phyloP scores from a whole-genome alignment of 2,888 invertebrate species.

The Coleophora flavipennella region DNA sequence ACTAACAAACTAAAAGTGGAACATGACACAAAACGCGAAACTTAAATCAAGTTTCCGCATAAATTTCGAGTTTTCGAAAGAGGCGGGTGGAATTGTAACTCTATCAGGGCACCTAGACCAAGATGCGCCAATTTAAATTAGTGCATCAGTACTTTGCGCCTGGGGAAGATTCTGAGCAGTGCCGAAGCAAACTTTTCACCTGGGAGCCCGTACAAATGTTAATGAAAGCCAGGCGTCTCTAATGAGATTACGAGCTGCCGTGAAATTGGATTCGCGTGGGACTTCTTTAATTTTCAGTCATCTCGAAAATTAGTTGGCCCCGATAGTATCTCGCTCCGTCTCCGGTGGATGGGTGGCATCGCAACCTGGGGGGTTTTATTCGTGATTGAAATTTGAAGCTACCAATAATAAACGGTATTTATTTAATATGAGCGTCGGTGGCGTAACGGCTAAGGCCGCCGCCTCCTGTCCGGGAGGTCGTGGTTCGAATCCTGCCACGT shows the following conservation, averaged over 20 bases:
- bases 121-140: slow-evolving; percentile 52
- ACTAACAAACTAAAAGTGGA: not conserved
- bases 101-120: slow-evolving; percentile 48
- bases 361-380: too few species aligned
- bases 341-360: slow-evolving; percentile 19
- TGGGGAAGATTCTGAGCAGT: slow-evolving; percentile 22
- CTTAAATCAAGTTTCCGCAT: slow-evolving; percentile 32
- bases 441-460: too few species aligned
- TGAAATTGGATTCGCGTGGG: slow-evolving; percentile 64
- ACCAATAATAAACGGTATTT: too few species aligned
- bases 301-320: slow-evolving; percentile 56
- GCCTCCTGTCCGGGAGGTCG: too few species aligned
- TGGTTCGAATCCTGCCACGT: too few species aligned
- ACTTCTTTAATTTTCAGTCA: slow-evolving; percentile 68
- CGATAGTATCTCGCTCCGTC: slow-evolving; percentile 19
- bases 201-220: slow-evolving; percentile 66
- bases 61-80: slow-evolving; percentile 42
- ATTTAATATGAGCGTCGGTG: too few species aligned
- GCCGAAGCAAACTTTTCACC: slow-evolving; percentile 39
- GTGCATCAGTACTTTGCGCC: slow-evolving; percentile 32
- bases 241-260: slow-evolving; percentile 65
- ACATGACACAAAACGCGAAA: not conserved
- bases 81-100: slow-evolving; percentile 33
- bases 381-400: too few species aligned
- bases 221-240: slow-evolving; percentile 65